Conservation (phyloP, 2,888 invertebrate species). For the Eucera pruinosa region DNA sequence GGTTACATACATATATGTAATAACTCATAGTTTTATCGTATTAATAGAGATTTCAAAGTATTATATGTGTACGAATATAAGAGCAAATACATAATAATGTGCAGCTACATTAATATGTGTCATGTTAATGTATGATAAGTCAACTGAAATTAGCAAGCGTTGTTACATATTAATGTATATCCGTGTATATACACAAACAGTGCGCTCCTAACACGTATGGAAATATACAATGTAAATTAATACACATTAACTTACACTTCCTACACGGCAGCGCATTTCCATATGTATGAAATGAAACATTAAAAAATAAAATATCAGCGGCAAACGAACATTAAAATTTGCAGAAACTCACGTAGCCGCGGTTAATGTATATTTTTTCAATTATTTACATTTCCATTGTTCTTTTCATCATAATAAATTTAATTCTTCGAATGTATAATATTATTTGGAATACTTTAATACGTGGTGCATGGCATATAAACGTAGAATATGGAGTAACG, state of each 20-base stretch:
- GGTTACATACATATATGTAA: background rate
- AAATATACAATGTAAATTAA: constrained; percentile 1
- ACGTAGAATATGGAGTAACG: too few relatives aligned
- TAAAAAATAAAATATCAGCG: background rate
- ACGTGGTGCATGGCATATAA: too few relatives aligned
- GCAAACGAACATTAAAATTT: background rate
- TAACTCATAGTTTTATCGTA: background rate
- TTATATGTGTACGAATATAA: too few relatives aligned
- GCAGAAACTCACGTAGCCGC: background rate
- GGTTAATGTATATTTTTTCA: background rate
- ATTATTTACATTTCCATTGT: too few relatives aligned
- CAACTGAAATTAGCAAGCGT: background rate
- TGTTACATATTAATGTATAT: constrained; percentile 1
- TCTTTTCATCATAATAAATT: too few relatives aligned
- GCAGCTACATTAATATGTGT: background rate
- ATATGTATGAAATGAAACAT: background rate
- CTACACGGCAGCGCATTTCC: background rate
- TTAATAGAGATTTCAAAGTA: too few relatives aligned
- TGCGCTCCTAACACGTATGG: background rate
- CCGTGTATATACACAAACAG: too few relatives aligned
- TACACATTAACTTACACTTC: background rate
- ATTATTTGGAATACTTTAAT: too few relatives aligned
- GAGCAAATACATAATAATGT: too few relatives aligned
- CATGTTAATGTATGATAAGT: background rate
- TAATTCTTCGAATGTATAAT: too few relatives aligned